Evolutionary conservation across 2,113 vertebrate genomes (phyloP), one percentile per base, ranked within the genome.

Genomic region (Epinephelus lanceolatus): DNA sequence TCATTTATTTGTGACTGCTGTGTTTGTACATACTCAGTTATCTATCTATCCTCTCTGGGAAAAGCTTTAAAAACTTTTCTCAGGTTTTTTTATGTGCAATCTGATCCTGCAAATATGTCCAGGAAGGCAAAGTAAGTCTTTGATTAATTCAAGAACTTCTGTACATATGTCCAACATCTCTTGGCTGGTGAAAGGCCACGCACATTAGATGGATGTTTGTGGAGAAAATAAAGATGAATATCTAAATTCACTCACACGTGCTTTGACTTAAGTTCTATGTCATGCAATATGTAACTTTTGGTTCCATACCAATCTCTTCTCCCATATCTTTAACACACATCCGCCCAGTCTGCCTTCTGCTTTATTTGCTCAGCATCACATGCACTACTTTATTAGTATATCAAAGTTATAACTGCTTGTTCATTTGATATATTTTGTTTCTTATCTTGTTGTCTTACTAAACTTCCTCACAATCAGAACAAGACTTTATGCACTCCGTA

Each of bases 101-200:
- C 21, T 56, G 52, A 53, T 37, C 21, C 21, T 61, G 25, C 23
- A 66, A 66, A 62, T 53, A 19, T 19, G 66, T 52, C 30, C 53
- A 59, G 18, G 13, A 47, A 71, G 56, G 33, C 2, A 40, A 68
- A 66, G 40, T 13, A n/a, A 47, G 15, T 12, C 23, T 9, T 25
- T 52, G 56, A 83, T 78, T 75, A 66, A 9, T 83, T 70, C 53
- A 80, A 83, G 53, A 70, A 19, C 11, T n/a, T 27, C n/a, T 17
- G 61, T 27, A 21, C 42, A 42, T 82, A 30, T 19, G 7, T 60
- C 56, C 45, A 8, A 33, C 71, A 74, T 47, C 9, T 52, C 30
- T 49, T 59, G 27, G 7, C 67, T 40, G 11, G 47, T 19, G 13
- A 33, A n/a, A 71, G 33, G 78, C 37, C 21, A 15, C 3, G 10